Evolutionary conservation across 2,113 vertebrate genomes (phyloP), one percentile per base, ranked within the genome.

Genomic region (Taxidea taxus): DNA sequence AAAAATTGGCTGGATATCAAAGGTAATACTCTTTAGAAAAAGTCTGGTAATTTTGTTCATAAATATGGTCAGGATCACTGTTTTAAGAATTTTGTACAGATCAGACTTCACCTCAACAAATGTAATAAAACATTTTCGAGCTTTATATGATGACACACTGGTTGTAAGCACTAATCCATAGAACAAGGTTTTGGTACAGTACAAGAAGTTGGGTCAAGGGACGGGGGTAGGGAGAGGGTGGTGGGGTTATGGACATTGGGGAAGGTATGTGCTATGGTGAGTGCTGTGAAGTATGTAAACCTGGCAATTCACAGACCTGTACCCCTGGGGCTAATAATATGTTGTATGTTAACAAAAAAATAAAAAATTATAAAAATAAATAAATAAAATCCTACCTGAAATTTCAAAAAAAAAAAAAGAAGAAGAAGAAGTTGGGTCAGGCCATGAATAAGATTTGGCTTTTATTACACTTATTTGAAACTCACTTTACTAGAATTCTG

Each of bases 81-180:
- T 81, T 88, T 93, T 85, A 93, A 92, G 77, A 95, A 66, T 88
- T 89, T 80, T 90, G 16, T 47, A 39, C 3, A 94, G 49, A 60
- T 51, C 37, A 39, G 68, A 88, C 39, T 93, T 82, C 44, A 75
- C 23, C n/a, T 62, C 72, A 64, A 58, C 34, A 86, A 72, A 85
- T 77, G 56, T 94, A 88, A 84, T 56, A 70, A 96, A 96, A 62
- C 70, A 90, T 94, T 88, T 94, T 90, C 21, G 54, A 25, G 60
- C 10, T 85, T 83, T 96, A 66, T 82, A 81, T 87, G 75, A 95
- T 95, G 29, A 14, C 37, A 54, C 56, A 34, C 70, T 74, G 44
- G 72, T 74, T 68, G 1, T 93, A 85, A 88, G 56, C 80, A 77
- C 29, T 95, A 95, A 88, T 84, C 51, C 62, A 16, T 81, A 42